phyloP scores from a whole-genome alignment of 2,113 vertebrate species.

The Thomomys bottae region DNA sequence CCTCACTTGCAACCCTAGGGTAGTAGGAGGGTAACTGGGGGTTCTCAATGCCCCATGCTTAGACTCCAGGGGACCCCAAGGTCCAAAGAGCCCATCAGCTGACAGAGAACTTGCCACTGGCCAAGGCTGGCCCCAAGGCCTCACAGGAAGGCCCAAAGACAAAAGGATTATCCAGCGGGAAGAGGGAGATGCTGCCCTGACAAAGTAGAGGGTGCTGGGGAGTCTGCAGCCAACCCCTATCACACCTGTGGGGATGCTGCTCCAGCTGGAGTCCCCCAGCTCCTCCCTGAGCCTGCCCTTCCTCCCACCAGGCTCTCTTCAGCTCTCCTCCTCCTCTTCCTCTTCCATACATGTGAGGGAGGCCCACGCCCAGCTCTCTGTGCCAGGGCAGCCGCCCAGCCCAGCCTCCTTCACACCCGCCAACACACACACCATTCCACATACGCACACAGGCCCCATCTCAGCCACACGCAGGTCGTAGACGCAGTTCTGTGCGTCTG shows the following conservation, averaged over 20 bases:
- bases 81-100: not conserved
- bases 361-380: slow-evolving; percentile 63
- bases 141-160: not conserved
- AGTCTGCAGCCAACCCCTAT: not conserved
- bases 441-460: slow-evolving; percentile 58
- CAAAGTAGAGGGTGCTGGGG: not conserved
- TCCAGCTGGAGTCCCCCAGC: not conserved
- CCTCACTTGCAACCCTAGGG: not conserved
- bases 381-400: slow-evolving; percentile 68
- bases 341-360: slow-evolving; percentile 63
- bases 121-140: not conserved
- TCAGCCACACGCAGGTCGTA: slow-evolving; percentile 53
- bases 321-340: slow-evolving; percentile 44
- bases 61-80: not conserved
- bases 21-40: accelerated
- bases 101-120: not conserved
- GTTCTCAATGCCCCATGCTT: not conserved
- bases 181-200: not conserved
- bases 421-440: slow-evolving; percentile 69
- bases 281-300: not conserved
- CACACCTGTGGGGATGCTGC: not conserved
- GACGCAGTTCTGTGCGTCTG: slow-evolving; percentile 56
- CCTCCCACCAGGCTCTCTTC: not conserved
- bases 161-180: not conserved
- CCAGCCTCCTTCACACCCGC: slow-evolving; percentile 80